Percentiles rank a stretch among this genome's conserved stretches.
These are phyloP conservation scores for Gobiocypris rarus DNA, from an alignment of 2,113 vertebrate genomes.

Conservation along the genomic window DNA sequence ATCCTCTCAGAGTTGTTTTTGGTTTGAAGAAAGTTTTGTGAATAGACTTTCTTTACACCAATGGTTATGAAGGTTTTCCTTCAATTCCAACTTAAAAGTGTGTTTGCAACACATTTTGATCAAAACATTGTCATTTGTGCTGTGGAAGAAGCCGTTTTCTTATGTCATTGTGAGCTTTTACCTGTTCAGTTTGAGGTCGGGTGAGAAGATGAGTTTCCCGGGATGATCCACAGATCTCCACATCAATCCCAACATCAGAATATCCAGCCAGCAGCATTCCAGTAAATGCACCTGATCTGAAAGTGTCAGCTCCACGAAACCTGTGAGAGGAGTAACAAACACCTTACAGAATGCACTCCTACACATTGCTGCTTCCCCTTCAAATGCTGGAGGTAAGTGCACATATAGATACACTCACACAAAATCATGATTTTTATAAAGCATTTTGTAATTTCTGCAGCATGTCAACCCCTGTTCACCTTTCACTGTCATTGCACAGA, in stretches of 20 bases:
- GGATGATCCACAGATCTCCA: constrained; percentile 96
- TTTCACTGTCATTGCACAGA: neutral
- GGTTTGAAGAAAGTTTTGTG: neutral
- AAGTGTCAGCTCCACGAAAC: constrained; percentile 90
- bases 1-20: no score
- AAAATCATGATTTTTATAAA: neutral
- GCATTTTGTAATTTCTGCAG: neutral
- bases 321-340: constrained; percentile 64
- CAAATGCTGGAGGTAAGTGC: neutral
- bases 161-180: constrained; percentile 56
- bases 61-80: neutral
- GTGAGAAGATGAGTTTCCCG: constrained; percentile 94
- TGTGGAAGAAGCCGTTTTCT: neutral
- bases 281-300: constrained; percentile 92
- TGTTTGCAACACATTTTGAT: neutral
- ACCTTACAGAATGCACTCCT: constrained; percentile 11
- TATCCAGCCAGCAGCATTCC: constrained; percentile 97
- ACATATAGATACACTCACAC: neutral
- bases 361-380: constrained; percentile 4
- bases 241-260: constrained; percentile 96
- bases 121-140: neutral
- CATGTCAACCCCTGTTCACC: neutral
- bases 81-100: neutral
- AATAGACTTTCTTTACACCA: neutral
- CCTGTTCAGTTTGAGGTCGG: constrained; percentile 93